Conservation (phyloP, 1,140 invertebrate species). For the Linepithema humile region DNA sequence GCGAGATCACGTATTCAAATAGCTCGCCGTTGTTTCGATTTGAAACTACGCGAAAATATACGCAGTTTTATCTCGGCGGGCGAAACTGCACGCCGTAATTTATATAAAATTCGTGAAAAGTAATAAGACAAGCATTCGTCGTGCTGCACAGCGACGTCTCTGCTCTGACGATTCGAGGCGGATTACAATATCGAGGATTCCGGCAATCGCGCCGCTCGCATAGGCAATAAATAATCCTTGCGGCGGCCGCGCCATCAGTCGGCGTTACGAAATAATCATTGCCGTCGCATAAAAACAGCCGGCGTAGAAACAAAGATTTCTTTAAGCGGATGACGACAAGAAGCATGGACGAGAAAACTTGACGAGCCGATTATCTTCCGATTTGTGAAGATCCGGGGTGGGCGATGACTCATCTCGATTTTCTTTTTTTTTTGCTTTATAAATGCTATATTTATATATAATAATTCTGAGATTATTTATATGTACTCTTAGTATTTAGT, state of each 20-base stretch:
- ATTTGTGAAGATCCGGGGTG: slow-evolving; percentile 55
- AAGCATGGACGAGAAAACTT: not conserved
- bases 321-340: slow-evolving; percentile 2
- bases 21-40: slow-evolving; percentile 19
- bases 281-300: slow-evolving; percentile 55
- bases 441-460: not conserved
- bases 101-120: slow-evolving; percentile 60
- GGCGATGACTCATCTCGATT: slow-evolving; percentile 20
- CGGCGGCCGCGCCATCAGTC: slow-evolving; percentile 40
- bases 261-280: slow-evolving; percentile 70
- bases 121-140: slow-evolving; percentile 68
- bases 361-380: slow-evolving; percentile 56
- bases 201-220: slow-evolving; percentile 48
- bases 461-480: not conserved
- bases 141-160: slow-evolving; percentile 42
- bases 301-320: slow-evolving; percentile 62
- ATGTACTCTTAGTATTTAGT: not conserved
- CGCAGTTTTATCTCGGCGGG: slow-evolving; percentile 36
- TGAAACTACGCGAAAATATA: slow-evolving; percentile 36
- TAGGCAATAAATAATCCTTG: slow-evolving; percentile 65
- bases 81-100: slow-evolving; percentile 65
- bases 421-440: slow-evolving; percentile 1
- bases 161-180: slow-evolving; percentile 31
- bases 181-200: slow-evolving; percentile 67
- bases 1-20: not conserved